Conservation (phyloP, 2,888 invertebrate genomes). For the Zygogramma bicolorata region DNA sequence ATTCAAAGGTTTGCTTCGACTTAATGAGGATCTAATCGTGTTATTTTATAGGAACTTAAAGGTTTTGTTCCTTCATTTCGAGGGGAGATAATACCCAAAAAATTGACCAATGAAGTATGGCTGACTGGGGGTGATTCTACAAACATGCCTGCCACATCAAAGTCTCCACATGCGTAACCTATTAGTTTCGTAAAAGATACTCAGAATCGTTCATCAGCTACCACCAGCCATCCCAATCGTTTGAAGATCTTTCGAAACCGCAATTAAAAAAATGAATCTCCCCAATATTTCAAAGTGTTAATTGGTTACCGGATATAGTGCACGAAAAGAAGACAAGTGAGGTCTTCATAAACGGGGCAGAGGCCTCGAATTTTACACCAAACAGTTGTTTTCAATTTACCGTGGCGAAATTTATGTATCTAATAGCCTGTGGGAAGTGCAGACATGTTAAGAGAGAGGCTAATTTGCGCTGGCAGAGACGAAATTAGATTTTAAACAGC, state of each 20-base stretch:
- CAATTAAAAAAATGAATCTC: constrained; percentile 32
- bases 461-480: constrained; percentile 66
- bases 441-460: constrained; percentile 63
- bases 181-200: too few species aligned
- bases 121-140: too few species aligned
- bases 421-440: constrained; percentile 61
- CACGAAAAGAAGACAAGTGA: constrained; percentile 46
- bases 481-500: constrained; percentile 68
- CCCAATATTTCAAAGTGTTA: constrained; percentile 38
- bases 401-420: constrained; percentile 65
- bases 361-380: constrained; percentile 61
- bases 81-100: too few species aligned
- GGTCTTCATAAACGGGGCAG: constrained; percentile 33
- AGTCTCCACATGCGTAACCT: too few species aligned
- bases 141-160: too few species aligned
- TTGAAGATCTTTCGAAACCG: constrained; percentile 19
- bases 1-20: too few species aligned
- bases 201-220: too few species aligned
- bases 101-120: too few species aligned
- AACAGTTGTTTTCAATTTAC: constrained; percentile 68
- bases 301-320: constrained; percentile 51
- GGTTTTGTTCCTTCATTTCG: too few species aligned
- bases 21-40: too few species aligned
- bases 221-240: neutral
- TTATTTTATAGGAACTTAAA: too few species aligned